Percentiles rank a stretch among this genome's conserved stretches.
Evolutionary conservation across 53 echinoderm and acorn worm genomes (phyloP).

Genomic region (Glandiceps talaboti): DNA sequence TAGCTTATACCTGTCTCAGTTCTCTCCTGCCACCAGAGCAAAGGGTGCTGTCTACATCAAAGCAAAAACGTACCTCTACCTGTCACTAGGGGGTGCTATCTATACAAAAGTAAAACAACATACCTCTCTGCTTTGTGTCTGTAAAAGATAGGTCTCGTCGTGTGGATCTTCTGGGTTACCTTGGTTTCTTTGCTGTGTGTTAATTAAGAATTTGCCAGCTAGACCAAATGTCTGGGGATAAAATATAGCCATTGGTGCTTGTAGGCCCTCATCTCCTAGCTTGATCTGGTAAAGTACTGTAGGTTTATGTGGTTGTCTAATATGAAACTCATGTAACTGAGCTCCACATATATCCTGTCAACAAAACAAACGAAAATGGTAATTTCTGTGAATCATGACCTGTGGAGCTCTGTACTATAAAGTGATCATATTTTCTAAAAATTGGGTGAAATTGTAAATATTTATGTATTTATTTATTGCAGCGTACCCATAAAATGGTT

Average conservation of each 20-base stretch:
- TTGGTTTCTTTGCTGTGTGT: conserved; percentile 91
- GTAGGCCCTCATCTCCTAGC: conserved; percentile 84
- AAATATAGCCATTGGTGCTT: conserved; percentile 93
- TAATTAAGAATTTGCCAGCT: conserved; percentile 57
- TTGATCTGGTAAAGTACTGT: conserved; percentile 89
- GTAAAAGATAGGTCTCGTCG: conserved; percentile 85
- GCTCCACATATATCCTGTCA: conserved; percentile 81
- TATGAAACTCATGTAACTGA: conserved; percentile 82
- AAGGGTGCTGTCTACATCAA: too few species aligned
- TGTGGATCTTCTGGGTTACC: conserved; percentile 91
- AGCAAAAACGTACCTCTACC: too few species aligned
- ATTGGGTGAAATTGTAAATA: too few species aligned
- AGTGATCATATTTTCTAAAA: too few species aligned
- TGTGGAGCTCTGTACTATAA: too few species aligned
- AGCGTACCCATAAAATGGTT: too few species aligned
- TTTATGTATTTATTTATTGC: too few species aligned
- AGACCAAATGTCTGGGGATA: conserved; percentile 82
- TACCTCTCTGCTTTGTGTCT: conserved; percentile 67
- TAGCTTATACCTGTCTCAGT: too few species aligned
- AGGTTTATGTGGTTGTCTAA: conserved; percentile 76
- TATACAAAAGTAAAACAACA: too few species aligned
- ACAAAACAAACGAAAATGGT: background rate
- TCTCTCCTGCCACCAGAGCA: too few species aligned
- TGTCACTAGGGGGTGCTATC: too few species aligned
- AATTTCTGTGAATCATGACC: too few species aligned